Evolutionary conservation across 2,888 invertebrate genomes (phyloP), one percentile per base, ranked within the genome.

Genomic region (Erpobdella octoculata): DNA sequence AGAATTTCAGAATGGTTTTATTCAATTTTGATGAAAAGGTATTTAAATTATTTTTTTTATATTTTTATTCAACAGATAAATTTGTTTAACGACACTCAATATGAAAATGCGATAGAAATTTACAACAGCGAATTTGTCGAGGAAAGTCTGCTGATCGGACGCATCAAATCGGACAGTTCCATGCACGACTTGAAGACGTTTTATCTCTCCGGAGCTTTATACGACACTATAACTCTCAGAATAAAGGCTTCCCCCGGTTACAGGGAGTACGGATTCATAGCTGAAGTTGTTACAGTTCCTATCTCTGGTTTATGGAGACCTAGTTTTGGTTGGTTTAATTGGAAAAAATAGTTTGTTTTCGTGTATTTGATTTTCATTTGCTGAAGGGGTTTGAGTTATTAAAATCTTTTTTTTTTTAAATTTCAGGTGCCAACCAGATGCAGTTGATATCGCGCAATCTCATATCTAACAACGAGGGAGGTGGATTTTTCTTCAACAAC

Each of bases 221-320:
- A 76, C n/a, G 75, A 78, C 72, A 76, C 78, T 0, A 74, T 98
- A 76, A 93, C 93, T 78, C 86, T 98, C 0, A 90, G 92, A 79
- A 83, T 97, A 28, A 92, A 94, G 79, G 94, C 95, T 0, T 95
- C 94, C 77, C 94, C 96, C 33, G 96, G 96, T 0, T 92, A 93
- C 36, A 89, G 87, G 88, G 77, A 76, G 21, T 91, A 94, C 83
- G 98, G 98, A 33, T 98, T 98, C 80, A 91, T 98, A 75, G 98
- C 97, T 21, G 97, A 98, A 85, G 89, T 98, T 68, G 90, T 96
- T 0, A 93, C 94, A 0, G 85, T 96, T 53, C 97, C 98, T 0
- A 75, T 79, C 31, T 78, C 81, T 31, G 80, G 74, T 1, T 72
- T 71, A 9, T 72, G 80, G 68, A 76, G 79, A 5, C 79, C 80